Evolutionary conservation across 2,113 vertebrate genomes (phyloP).

Genomic region (Telmatochromis sp.): DNA sequence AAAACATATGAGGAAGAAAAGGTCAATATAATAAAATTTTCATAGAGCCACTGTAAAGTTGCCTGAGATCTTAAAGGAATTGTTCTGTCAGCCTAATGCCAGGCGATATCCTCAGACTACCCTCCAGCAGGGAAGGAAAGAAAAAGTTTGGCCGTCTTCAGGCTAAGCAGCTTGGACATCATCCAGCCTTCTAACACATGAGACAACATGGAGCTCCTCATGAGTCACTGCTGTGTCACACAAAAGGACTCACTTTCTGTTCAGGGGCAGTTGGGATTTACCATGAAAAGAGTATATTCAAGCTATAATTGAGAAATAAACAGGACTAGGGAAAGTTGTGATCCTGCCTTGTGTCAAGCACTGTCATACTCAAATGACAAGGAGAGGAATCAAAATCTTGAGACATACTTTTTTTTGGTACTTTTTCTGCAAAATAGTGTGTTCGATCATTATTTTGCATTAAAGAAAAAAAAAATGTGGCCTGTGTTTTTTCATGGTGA

Average conservation of each 20-base stretch:
- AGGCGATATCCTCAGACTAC: constrained; percentile 1
- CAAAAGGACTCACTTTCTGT: constrained; percentile 19
- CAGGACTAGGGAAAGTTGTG: not conserved
- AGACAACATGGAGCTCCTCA: constrained; percentile 25
- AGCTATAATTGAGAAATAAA: not conserved
- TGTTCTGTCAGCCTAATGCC: constrained; percentile 36
- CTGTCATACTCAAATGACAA: not conserved
- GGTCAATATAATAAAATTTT: constrained; percentile 29
- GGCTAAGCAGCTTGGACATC: constrained; percentile 50
- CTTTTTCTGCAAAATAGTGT: not conserved
- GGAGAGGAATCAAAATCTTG: not conserved
- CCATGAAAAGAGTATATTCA: not conserved
- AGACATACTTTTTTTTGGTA: not conserved
- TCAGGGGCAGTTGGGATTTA: constrained; percentile 8
- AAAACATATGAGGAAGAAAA: constrained; percentile 24
- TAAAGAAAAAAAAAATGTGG: not conserved
- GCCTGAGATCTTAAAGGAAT: constrained; percentile 18
- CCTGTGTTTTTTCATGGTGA: not conserved
- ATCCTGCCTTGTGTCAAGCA: not conserved
- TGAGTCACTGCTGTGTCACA: constrained; percentile 47
- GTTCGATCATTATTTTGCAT: not conserved
- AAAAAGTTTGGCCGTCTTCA: constrained; percentile 32
- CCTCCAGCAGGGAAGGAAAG: constrained; percentile 7
- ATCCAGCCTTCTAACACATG: constrained; percentile 37
- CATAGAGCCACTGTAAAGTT: constrained; percentile 4